Evolutionary conservation across 92 coral and sea anemone genomes (phyloP), one percentile per base, ranked within the genome.

Genomic region (Umimayanthus kanabou): DNA sequence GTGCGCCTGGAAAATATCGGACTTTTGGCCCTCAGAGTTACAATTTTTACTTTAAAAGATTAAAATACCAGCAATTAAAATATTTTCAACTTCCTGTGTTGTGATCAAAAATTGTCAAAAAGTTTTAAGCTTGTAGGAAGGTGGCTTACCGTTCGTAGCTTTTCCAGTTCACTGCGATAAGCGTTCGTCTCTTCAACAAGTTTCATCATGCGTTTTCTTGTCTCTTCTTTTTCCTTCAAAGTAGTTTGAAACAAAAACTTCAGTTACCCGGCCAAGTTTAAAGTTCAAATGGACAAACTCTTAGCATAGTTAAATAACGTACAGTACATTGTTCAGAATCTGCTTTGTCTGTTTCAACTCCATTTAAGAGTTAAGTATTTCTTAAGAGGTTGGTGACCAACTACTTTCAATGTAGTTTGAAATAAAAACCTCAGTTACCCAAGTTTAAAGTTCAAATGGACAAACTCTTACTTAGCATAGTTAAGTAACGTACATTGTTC

Each of bases 341-440:
- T 88, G 87, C 87, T 89, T 90, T 5, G 90, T 82, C 55, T 88
- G 91, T 42, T 92, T 90, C 37, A 94, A 73, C 86, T 92, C 97
- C 23, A 81, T 71, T 43, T 88, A 73, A 49, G 95, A 33, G 37
- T 33, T 33, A 33, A 33, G 37, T 33, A 92, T 77, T 87, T 90
- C 61, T 88, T 70, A 61, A 94, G 86, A 10, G 95, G 89, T 45
- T 80, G 53, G 85, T 58, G 43, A 80, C 58, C 72, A 80, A 33
- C 37, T 33, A 33, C 37, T 33, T 33, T 80, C 26, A 33, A 73
- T 37, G 65, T 29, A 37, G 22, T 11, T 22, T 28, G 42, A 80
- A 55, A 23, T 29, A 14, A 80, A 3, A 80, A 58, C 6, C 7
- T 58, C 8, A 30, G 53, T 58, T 58, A 33, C 2, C 80, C 23